Evolutionary conservation across 2,797 vertebrate genomes (phyloP).

Genomic region (Acanthurus tractus): DNA sequence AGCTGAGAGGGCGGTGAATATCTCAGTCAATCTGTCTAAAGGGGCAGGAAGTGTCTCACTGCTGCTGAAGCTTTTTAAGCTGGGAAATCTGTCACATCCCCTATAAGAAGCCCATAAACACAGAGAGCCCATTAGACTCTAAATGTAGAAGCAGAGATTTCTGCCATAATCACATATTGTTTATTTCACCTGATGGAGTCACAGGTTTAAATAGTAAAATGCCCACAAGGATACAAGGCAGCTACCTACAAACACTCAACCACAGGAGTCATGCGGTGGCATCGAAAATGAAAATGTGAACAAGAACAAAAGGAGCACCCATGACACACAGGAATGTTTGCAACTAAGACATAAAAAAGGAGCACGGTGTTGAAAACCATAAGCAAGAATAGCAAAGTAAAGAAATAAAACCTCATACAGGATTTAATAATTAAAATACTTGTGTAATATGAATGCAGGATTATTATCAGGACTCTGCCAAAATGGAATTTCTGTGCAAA

Average conservation of each 20-base stretch:
- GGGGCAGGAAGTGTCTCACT: constrained; percentile 61
- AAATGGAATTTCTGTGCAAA: too few species aligned
- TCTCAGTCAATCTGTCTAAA: constrained; percentile 52
- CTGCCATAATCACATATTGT: constrained; percentile 8
- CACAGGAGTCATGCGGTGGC: not conserved
- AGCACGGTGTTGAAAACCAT: not conserved
- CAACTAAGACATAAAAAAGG: not conserved
- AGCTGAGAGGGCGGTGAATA: constrained; percentile 26
- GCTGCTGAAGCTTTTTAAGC: constrained; percentile 30
- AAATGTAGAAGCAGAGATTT: not conserved
- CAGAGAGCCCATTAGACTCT: not conserved
- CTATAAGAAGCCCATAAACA: constrained; percentile 1
- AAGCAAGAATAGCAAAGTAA: not conserved
- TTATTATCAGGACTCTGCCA: too few species aligned
- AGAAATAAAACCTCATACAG: too few species aligned
- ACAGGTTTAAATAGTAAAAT: constrained; percentile 4
- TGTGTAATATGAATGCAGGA: too few species aligned
- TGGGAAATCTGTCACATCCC: constrained; percentile 32
- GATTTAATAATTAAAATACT: too few species aligned
- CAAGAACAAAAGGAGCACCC: not conserved
- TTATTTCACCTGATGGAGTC: not conserved
- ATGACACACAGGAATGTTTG: not conserved
- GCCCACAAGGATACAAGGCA: not conserved
- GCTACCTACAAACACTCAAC: not conserved
- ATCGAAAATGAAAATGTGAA: not conserved